Base-by-base conservation (phyloP, 2,113 vertebrate genomes). In the Muscicapa adusta region DNA sequence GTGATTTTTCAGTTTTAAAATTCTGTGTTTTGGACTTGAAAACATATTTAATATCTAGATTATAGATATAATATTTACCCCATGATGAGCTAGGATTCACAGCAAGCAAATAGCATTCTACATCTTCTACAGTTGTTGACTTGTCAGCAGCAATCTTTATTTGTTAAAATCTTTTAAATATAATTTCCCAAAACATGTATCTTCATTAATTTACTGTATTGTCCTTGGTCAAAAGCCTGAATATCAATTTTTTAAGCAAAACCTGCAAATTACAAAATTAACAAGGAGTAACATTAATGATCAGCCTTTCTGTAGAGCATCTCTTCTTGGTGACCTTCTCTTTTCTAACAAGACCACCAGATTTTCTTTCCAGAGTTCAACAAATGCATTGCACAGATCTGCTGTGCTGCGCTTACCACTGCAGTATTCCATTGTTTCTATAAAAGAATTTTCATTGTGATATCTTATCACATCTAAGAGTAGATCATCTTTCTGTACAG, bases 111-210 rank as follows among this genome's bases (percentile, higher is more conserved):
- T 57, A 50, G 13, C 1, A 12, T 88, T 85, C 19, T 38, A 0
- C 0, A 0, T 36, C 38, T 73, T 12, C 66, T 36, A 38, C 8
- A 20, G 23, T 45, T 70, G 29, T 50, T 81, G 26, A 54, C 4
- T 18, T 38, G 18, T 38, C 53, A 81, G 48, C 10, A 71, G 9
- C 23, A 82, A 56, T 14, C 0, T 78, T 85, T 75, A 45, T 18
- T 47, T 51, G n/a, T 51, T 45, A 89, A 42, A 38, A 20, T 71
- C 0, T 45, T 65, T 75, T 50, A 17, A 40, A 76, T 76, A 11
- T 36, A 50, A 70, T 70, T 65, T 65, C 15, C 12, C 66, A 8
- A 8, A 62, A 3, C 4, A 16, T 20, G 4, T 54, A 28, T 57
- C 11, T 45, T 67, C 5, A 40, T 71, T 81, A 85, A 89, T 63